Evolutionary conservation across 2,113 vertebrate genomes (phyloP).

Genomic region (Nicator chloris): DNA sequence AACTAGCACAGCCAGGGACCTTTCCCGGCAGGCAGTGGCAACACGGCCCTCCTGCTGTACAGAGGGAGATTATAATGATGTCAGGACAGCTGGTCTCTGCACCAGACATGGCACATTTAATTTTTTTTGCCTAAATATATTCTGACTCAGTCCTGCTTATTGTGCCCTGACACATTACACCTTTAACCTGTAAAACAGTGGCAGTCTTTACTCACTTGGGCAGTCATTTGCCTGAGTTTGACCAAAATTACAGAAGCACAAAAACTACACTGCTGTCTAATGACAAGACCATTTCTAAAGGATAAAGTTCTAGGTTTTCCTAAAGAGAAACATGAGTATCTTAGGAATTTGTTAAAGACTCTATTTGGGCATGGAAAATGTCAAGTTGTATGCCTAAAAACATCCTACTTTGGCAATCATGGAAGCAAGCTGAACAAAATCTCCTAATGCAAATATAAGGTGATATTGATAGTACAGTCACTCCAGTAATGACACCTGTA

Average conservation of each 20-base stretch:
- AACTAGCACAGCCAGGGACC: not conserved
- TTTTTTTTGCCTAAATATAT: not conserved
- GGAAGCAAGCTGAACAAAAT: not conserved
- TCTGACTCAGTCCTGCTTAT: not conserved
- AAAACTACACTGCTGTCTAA: not conserved
- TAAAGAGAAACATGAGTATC: not conserved
- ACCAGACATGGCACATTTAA: not conserved
- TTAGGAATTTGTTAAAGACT: not conserved
- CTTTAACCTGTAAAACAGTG: not conserved
- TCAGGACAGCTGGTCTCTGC: constrained; percentile 11
- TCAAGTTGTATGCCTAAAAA: not conserved
- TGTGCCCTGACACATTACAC: not conserved
- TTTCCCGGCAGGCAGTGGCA: not conserved
- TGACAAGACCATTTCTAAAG: not conserved
- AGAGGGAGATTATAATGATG: not conserved
- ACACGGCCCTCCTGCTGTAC: not conserved
- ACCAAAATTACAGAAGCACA: not conserved
- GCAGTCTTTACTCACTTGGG: not conserved
- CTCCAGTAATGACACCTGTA: not conserved
- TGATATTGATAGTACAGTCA: not conserved
- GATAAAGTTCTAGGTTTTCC: not conserved
- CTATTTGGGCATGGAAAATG: not conserved
- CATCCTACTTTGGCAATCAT: not conserved
- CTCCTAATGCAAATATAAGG: not conserved
- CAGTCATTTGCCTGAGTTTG: not conserved